A percentile compares a stretch with the other conserved stretches of the same genome.
Conservation (phyloP, 92 coral and sea anemone species). For the Ricordea florida region DNA sequence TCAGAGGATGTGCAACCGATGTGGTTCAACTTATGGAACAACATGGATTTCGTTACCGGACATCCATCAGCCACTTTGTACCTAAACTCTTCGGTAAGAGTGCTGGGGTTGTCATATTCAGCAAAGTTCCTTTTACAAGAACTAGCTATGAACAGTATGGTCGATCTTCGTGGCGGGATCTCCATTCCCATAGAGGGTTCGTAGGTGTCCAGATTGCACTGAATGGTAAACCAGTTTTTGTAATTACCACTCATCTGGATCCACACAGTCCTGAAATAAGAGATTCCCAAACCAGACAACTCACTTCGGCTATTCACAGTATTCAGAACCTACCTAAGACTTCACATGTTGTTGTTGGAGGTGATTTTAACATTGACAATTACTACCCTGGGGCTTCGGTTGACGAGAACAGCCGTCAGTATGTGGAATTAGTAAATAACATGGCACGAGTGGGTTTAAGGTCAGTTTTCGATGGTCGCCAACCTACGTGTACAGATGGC, state of each 20-base stretch:
- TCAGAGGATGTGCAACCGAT: constrained; percentile 54
- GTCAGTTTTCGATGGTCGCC: constrained; percentile 44
- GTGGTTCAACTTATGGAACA: constrained; percentile 53
- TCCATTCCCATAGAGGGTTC: constrained; percentile 78
- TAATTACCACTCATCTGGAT: constrained; percentile 73
- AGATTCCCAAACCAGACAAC: constrained; percentile 52
- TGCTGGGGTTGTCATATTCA: constrained; percentile 72
- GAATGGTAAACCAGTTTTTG: constrained; percentile 13
- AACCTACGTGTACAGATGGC: constrained; percentile 47
- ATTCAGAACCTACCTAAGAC: constrained; percentile 1
- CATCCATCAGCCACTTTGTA: constrained; percentile 43
- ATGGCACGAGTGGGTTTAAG: constrained; percentile 31
- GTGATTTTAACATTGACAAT: constrained; percentile 78
- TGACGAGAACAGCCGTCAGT: no score
- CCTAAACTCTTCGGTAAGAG: constrained; percentile 64
- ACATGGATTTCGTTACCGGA: constrained; percentile 64
- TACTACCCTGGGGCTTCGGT: constrained; percentile 41
- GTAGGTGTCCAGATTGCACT: constrained; percentile 49
- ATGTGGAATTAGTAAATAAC: no score
- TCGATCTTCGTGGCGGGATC: constrained; percentile 31
- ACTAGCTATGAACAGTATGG: constrained; percentile 36
- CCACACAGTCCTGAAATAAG: constrained; percentile 40
- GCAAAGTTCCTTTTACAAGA: constrained; percentile 56
- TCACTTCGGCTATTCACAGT: constrained; percentile 22
- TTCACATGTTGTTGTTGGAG: constrained; percentile 63